phyloP scores from a whole-genome alignment of 2,113 vertebrate genomes.

The Nannospalax galili region DNA sequence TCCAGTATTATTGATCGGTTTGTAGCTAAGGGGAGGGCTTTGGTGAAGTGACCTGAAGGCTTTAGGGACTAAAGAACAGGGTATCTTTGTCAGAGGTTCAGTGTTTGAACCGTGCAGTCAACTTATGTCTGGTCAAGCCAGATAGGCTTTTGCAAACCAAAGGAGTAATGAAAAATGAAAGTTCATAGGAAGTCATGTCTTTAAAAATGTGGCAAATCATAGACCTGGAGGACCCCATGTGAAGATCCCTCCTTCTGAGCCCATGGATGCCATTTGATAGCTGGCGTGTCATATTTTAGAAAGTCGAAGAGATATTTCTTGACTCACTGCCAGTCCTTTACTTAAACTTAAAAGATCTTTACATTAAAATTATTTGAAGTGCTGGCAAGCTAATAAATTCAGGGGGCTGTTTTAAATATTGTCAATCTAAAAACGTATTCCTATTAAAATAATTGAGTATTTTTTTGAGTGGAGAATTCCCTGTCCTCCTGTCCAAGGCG shows the following conservation, averaged over 20 bases:
- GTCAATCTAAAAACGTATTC: conserved; percentile 84
- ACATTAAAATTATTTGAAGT: conserved; percentile 82
- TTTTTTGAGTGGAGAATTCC: conserved; percentile 83
- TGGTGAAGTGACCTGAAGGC: background rate
- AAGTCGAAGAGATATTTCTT: conserved; percentile 73
- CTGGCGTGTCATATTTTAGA: conserved; percentile 48
- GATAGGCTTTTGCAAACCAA: conserved; percentile 36
- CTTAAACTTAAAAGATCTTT: conserved; percentile 85
- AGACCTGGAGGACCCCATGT: background rate
- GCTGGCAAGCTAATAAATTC: conserved; percentile 84
- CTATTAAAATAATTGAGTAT: conserved; percentile 87
- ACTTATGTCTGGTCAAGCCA: background rate
- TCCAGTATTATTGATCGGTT: background rate
- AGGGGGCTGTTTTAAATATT: conserved; percentile 82
- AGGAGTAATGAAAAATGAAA: conserved; percentile 43
- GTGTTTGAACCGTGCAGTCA: conserved; percentile 21
- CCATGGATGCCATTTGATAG: conserved; percentile 64
- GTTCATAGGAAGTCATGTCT: conserved; percentile 38
- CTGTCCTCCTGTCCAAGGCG: conserved; percentile 65
- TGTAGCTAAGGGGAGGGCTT: background rate
- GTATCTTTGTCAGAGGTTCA: background rate
- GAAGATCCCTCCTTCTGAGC: conserved; percentile 39
- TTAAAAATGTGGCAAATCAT: conserved; percentile 58
- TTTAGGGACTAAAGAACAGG: background rate
- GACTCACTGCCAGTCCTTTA: conserved; percentile 83